Evolutionary conservation across 2,797 vertebrate genomes (phyloP).

Genomic region (Smutsia gigantea): DNA sequence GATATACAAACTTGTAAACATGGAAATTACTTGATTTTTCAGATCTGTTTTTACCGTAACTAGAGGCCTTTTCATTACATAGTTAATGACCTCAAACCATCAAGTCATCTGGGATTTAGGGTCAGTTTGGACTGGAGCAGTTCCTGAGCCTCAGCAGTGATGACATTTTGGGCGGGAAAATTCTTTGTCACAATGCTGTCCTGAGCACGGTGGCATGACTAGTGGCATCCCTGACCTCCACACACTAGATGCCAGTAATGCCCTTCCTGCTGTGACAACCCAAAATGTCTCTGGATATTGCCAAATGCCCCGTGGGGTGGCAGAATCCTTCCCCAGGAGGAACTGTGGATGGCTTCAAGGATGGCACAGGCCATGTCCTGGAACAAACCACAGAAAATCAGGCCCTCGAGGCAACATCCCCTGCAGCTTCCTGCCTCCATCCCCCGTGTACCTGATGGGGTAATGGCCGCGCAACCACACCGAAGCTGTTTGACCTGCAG

Average conservation of each 20-base stretch:
- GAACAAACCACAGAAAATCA: neutral
- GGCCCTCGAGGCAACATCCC: no score
- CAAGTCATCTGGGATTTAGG: neutral
- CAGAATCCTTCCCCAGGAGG: neutral
- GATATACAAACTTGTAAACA: neutral
- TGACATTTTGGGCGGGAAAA: neutral
- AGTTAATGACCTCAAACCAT: neutral
- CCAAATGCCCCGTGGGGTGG: neutral
- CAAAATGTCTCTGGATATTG: neutral
- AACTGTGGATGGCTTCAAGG: neutral
- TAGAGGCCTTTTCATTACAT: neutral
- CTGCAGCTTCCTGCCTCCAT: neutral
- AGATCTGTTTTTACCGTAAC: neutral
- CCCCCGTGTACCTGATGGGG: neutral
- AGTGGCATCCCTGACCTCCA: neutral
- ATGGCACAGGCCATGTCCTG: neutral
- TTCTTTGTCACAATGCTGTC: fast-evolving
- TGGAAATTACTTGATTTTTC: neutral
- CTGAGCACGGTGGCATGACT: neutral
- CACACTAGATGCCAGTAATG: neutral
- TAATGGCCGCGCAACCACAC: neutral
- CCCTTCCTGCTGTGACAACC: neutral
- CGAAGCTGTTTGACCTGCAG: neutral
- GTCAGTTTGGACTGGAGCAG: neutral
- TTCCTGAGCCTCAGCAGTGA: neutral